phyloP scores from a whole-genome alignment of 2,797 vertebrate species.

The Balearica regulorum region DNA sequence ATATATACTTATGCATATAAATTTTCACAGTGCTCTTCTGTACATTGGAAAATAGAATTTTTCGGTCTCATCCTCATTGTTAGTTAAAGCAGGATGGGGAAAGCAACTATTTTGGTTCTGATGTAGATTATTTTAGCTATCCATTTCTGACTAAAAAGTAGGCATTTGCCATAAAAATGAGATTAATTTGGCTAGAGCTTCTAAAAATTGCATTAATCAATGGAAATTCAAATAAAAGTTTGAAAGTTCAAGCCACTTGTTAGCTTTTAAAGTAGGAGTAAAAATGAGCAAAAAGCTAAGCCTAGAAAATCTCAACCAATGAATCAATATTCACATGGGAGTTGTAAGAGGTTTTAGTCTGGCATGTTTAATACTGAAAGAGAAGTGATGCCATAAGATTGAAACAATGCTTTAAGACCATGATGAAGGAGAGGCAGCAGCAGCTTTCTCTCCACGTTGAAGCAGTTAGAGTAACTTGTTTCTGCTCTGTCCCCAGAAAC shows the following conservation, averaged over 20 bases:
- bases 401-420: neutral
- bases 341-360: neutral
- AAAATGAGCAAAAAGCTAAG: neutral
- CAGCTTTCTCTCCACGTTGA: neutral
- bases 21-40: neutral
- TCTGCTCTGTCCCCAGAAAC: neutral
- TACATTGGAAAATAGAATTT: neutral
- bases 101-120: neutral
- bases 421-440: neutral
- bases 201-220: neutral
- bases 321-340: neutral
- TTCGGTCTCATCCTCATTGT: neutral
- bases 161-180: neutral
- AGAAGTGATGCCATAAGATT: neutral
- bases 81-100: neutral
- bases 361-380: neutral
- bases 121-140: neutral
- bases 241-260: neutral
- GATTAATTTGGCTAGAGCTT: neutral
- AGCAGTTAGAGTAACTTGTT: neutral
- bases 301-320: neutral
- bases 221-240: neutral
- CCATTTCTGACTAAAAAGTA: neutral
- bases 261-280: neutral
- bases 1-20: neutral